Conservation (phyloP, 2,797 vertebrate species). For the Glyptemys insculpta region DNA sequence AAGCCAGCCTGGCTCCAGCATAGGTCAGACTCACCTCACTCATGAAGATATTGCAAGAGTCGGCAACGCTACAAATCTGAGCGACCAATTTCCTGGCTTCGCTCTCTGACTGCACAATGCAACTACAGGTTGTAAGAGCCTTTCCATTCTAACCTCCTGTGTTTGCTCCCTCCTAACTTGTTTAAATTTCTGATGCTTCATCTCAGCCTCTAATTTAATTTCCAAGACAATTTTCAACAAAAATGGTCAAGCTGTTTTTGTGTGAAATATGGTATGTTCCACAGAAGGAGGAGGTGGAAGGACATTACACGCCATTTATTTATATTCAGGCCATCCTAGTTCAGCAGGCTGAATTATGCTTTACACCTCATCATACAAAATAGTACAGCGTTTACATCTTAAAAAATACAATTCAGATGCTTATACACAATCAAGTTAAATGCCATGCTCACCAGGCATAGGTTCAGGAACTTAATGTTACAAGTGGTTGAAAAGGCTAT, state of each 20-base stretch:
- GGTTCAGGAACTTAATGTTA: background rate
- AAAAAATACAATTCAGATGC: background rate
- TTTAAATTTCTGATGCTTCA: background rate
- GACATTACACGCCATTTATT: background rate
- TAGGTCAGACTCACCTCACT: background rate
- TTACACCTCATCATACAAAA: background rate
- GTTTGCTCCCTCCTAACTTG: background rate
- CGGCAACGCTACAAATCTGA: background rate
- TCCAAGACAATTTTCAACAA: background rate
- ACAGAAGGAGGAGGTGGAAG: background rate
- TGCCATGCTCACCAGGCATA: background rate
- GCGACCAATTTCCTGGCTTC: background rate
- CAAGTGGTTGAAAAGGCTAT: background rate
- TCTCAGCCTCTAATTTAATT: background rate
- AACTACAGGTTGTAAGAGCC: background rate
- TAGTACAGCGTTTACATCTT: constrained; percentile 1
- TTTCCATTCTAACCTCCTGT: background rate
- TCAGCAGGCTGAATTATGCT: background rate
- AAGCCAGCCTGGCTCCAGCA: background rate
- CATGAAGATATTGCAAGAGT: background rate
- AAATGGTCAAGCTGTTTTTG: background rate
- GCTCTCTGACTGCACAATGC: background rate
- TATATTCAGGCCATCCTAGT: background rate
- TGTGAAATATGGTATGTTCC: background rate
- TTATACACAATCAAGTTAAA: constrained; percentile 4